Percentiles rank a stretch among this genome's conserved stretches.
phyloP scores from a whole-genome alignment of 2,797 vertebrate species.

The Acipenser oxyrinchus region DNA sequence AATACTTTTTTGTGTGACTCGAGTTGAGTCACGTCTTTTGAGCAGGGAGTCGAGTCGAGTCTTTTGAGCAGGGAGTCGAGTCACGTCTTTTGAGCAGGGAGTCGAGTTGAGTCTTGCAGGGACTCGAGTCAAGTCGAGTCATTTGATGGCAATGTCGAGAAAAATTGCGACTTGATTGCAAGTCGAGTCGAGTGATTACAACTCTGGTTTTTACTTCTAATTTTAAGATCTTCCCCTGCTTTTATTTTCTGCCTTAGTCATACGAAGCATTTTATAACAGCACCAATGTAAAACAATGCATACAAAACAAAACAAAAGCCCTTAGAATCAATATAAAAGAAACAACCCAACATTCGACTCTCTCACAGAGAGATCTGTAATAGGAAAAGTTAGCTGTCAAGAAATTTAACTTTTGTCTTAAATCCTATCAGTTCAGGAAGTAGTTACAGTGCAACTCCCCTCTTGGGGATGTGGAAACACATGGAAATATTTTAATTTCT shows the following conservation, averaged over 20 bases:
- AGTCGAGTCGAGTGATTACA: too few relatives aligned
- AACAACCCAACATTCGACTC: constrained; percentile 1
- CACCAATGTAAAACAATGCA: constrained; percentile 2
- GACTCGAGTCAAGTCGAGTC: too few relatives aligned
- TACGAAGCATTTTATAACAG: constrained; percentile 10
- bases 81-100: too few relatives aligned
- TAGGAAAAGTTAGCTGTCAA: constrained; percentile 24
- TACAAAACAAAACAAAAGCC: too few relatives aligned
- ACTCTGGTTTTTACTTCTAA: too few relatives aligned
- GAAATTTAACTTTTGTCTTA: constrained; percentile 4
- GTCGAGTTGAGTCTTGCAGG: too few relatives aligned
- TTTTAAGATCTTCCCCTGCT: neutral
- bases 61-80: too few relatives aligned
- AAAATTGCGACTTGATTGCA: too few relatives aligned
- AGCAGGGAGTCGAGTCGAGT: too few relatives aligned
- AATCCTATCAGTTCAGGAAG: constrained; percentile 17
- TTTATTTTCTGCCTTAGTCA: constrained; percentile 9
- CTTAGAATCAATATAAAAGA: neutral
- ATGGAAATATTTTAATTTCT: constrained; percentile 13
- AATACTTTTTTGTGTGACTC: too few relatives aligned
- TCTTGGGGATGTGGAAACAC: neutral
- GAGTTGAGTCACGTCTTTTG: too few relatives aligned
- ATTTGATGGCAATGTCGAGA: too few relatives aligned
- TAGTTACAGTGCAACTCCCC: constrained; percentile 16
- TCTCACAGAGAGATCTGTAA: constrained; percentile 4